Evolutionary conservation across 2,113 vertebrate genomes (phyloP).

Genomic region (Dromaius novaehollandiae): DNA sequence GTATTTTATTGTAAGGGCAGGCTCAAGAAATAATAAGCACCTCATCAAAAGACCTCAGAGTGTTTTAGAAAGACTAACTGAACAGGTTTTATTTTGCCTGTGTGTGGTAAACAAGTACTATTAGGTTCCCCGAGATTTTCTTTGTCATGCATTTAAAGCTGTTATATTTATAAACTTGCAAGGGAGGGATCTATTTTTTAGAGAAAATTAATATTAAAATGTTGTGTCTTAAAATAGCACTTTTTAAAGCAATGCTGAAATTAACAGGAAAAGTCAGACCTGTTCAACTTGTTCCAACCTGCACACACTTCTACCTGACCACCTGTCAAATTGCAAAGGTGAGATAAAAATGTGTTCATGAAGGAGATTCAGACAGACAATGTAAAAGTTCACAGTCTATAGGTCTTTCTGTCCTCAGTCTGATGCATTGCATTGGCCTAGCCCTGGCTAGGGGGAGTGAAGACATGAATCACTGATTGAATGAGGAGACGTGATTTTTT

Average conservation of each 20-base stretch:
- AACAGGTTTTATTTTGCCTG: background rate
- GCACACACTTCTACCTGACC: background rate
- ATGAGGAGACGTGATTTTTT: background rate
- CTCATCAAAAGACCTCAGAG: constrained; percentile 15
- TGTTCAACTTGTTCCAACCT: background rate
- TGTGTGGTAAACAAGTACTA: background rate
- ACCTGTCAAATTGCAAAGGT: background rate
- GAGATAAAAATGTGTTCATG: background rate
- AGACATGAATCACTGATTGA: background rate
- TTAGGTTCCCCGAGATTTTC: background rate
- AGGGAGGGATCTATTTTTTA: background rate
- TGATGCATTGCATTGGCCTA: background rate
- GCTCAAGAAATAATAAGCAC: background rate
- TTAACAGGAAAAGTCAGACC: background rate
- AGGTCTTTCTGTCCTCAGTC: background rate
- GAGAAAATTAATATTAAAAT: background rate
- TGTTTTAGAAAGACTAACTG: constrained; percentile 8
- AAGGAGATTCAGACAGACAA: background rate
- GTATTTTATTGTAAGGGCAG: background rate
- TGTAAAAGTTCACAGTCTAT: background rate
- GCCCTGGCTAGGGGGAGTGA: background rate
- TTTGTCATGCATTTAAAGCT: background rate
- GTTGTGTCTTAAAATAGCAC: background rate
- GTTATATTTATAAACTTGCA: constrained; percentile 3
- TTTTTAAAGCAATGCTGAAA: background rate